These are phyloP conservation scores for Myotis vivesi DNA, from an alignment of 2,797 vertebrate species.

Conservation along the genomic window DNA sequence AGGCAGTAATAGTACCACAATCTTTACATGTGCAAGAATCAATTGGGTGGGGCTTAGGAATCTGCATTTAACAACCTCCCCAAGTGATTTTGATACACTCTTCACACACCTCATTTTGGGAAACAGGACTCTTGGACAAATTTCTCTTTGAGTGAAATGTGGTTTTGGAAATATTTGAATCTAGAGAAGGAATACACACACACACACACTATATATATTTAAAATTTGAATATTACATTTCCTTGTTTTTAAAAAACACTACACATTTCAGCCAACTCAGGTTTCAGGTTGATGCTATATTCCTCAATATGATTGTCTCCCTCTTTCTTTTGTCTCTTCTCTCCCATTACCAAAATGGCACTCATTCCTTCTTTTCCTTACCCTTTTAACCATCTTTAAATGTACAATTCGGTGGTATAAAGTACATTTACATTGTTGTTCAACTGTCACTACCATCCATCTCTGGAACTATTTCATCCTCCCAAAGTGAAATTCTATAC, in stretches of 20 bases:
- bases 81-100: conserved; percentile 8
- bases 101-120: conserved; percentile 36
- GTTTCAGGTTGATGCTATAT: conserved; percentile 6
- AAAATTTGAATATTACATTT: conserved; percentile 15
- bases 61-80: not conserved
- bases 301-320: not conserved
- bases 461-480: conserved; percentile 5
- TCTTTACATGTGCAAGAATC: not conserved
- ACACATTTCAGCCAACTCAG: conserved; percentile 2
- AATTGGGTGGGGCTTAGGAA: not conserved
- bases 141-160: conserved; percentile 40
- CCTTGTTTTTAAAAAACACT: conserved; percentile 17
- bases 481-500: not conserved
- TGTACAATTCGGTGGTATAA: not conserved
- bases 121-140: not conserved
- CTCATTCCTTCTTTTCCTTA: not conserved
- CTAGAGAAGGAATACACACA: not conserved
- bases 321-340: not conserved
- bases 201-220: not conserved
- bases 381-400: conserved; percentile 32
- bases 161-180: conserved; percentile 31
- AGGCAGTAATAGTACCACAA: not conserved
- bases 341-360: not conserved
- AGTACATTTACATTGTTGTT: not conserved
- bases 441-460: not conserved